Base-by-base conservation (phyloP, 2,888 invertebrate genomes). In the Myathropa florea region DNA sequence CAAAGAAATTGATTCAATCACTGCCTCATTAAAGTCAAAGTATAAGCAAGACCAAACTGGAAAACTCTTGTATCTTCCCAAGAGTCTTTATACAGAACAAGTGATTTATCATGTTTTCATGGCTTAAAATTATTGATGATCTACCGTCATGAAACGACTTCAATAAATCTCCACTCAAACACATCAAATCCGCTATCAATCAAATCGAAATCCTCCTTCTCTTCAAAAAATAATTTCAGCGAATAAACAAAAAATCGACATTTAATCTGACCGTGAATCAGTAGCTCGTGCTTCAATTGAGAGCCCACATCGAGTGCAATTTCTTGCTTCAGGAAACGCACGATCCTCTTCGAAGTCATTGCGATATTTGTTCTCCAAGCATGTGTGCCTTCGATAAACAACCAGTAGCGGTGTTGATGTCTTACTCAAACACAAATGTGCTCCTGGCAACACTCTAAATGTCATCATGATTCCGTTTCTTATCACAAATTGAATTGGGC, bases 401-500 rank as follows among this genome's bases (percentile, higher is more conserved):
- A 53, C 9, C 61, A 63, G 53, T 72, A 53, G 60, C 28, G 4
- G 39, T 18, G 61, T 30, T 36, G 21, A 53, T 28, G 30, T 23
- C 36, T 53, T 36, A n/a, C 9, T 30, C 33, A 26, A 53, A 23
- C 55, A n/a, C 28, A 26, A 28, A 28, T 26, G n/a, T 33, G 36
- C 68, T 36, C 26, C 71, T 78, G 78, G 78, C 78, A 78, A 78
- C 39, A 78, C 70, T 71, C 57, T 0, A 21, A 57, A 39, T 36
- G 57, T 57, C 78, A 64, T 59, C 39, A 36, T 55, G 76, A 70
- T 70, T 78, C 63, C 24, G 55, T 28, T 55, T 57, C 70, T 78
- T 78, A 78, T 78, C 70, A 23, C 28, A 72, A 80, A 65, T 65
- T 64, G 36, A 70, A 33, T 71, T 71, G 70, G 18, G 46, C 65